These are phyloP conservation scores for Orestias chungarensis DNA, from an alignment of 2,797 vertebrate species.

Conservation along the genomic window DNA sequence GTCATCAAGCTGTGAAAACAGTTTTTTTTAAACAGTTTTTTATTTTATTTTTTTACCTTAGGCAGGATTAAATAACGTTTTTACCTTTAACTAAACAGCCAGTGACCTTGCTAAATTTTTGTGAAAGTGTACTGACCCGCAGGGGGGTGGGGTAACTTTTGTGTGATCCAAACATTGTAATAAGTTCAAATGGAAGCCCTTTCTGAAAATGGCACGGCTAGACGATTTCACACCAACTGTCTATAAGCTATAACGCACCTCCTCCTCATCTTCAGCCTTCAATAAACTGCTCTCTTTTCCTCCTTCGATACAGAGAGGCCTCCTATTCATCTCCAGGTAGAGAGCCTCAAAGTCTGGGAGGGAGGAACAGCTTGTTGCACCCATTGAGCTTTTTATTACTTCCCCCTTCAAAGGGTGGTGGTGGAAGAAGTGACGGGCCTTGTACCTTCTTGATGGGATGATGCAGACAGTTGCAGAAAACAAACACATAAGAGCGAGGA, in stretches of 20 bases:
- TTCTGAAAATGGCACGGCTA: constrained; percentile 32
- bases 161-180: constrained; percentile 9
- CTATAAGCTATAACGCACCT: constrained; percentile 48
- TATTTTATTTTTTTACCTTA: constrained; percentile 46
- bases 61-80: constrained; percentile 46
- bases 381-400: constrained; percentile 82
- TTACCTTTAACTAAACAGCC: constrained; percentile 41
- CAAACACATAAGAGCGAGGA: constrained; percentile 54
- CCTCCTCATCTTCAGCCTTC: constrained; percentile 69
- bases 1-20: constrained; percentile 34
- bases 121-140: constrained; percentile 3
- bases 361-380: constrained; percentile 80
- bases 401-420: constrained; percentile 77
- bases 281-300: constrained; percentile 73
- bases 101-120: constrained; percentile 48
- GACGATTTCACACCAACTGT: constrained; percentile 66
- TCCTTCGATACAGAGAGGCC: constrained; percentile 74
- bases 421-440: constrained; percentile 68
- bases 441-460: constrained; percentile 69
- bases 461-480: constrained; percentile 53
- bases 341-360: constrained; percentile 76
- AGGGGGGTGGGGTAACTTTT: neutral
- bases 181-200: constrained; percentile 11
- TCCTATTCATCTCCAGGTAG: constrained; percentile 84
- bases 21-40: too few relatives aligned